Base-by-base conservation (phyloP, 1,140 invertebrate genomes). In the Thaumetopoea pityocampa region DNA sequence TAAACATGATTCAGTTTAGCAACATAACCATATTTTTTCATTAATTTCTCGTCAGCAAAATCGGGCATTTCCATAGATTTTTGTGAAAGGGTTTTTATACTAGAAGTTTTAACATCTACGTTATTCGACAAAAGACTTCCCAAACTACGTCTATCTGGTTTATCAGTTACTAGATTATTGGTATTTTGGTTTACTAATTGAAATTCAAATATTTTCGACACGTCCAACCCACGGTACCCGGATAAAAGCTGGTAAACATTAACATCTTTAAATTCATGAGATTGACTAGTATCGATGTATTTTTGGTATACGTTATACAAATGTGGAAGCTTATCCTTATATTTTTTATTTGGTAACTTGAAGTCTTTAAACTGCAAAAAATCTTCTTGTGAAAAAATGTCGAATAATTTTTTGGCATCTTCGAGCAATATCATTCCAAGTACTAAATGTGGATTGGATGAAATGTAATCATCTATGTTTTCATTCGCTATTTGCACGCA, bases 1-100 rank as follows among this genome's bases (percentile, higher is more conserved):
- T 90, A 88, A 11, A 87, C 70, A 38, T 89, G 91, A 49, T 86
- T 89, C 16, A 91, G 62, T 57, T 87, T 86, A 38, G 90, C 89
- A 12, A 87, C 83, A 60, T 90, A 87, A 7, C 88, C 89, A 67
- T 88, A 89, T 50, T 86, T 87, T 51, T 87, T 83, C 50, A 88
- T 79, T 0, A 90, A 68, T 51, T 82, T 77, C 43, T 84, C 78
- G 46, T 80, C 86, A 11, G 81, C 83, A 63, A 91, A 91, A 59
- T 88, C 70, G 7, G 89, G 88, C 70, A 90, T 82, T 33, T 85
- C 67, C 20, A 72, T 56, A 1, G 77, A 51, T 78, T 69, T 64
- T 67, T 86, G 76, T 0, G 69, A 59, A 6, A 84, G 47, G 8
- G 59, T 44, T 49, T 81, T 78, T 8, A 80, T 62, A 20, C 53